Base-by-base conservation (phyloP, 2,888 invertebrate species). In the Monopis laevigella region DNA sequence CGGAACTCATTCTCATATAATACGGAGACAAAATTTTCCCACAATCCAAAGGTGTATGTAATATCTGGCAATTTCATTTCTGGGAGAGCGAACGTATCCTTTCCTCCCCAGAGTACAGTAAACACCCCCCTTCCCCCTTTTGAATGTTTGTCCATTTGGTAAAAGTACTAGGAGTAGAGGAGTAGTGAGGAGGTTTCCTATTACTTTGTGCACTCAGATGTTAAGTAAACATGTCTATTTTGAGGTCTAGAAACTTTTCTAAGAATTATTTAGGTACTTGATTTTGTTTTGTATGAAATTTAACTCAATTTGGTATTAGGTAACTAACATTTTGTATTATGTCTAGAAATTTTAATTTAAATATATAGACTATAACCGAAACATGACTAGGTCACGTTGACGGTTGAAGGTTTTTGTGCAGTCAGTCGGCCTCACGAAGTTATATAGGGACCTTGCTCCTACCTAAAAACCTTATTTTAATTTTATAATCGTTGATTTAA, bases 31-130 rank as follows among this genome's bases (percentile, higher is more conserved):
- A 36, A 36, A 36, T 36, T 36, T 36, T 21, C 21, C 21, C 35
- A 36, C 36, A 36, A 21, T 21, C 36, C 36, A 21, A 36, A 36
- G 36, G 36, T 36, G 13, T 36, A 36, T 36, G 36, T 36, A 75
- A 75, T 75, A 75, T 77, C 71, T 67, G 62, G 69, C 74, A 75
- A 75, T 77, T 75, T 78, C 74, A 75, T 78, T 73, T 71, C 73
- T 70, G 59, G 10, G 14, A 21, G 28, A 43, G 34, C 29, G 21
- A 36, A 10, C 64, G 57, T 61, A 24, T n/a, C 10, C 21, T 61
- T 58, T 54, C 64, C 73, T 78, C 78, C 75, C 77, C 56, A 46
- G 78, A 72, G 75, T 65, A 65, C 63, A 65, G 73, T 75, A 74
- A 77, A 74, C 69, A 73, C n/a, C n/a, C n/a, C n/a, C 69, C 65